Base-by-base conservation (phyloP, 1,140 invertebrate genomes). In the Lysiphlebus fabarum region DNA sequence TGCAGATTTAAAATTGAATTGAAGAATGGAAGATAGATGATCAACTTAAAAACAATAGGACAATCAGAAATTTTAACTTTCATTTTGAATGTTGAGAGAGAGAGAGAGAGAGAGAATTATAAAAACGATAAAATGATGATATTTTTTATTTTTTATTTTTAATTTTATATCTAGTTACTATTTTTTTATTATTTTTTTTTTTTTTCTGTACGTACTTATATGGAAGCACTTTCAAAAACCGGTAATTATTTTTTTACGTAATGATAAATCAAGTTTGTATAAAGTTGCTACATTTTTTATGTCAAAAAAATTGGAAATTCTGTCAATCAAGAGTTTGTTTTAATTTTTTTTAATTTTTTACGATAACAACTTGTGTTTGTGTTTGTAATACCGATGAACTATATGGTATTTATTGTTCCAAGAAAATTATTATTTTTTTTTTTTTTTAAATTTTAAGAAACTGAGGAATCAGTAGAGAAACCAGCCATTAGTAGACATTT, bases 401-500 rank as follows among this genome's bases (percentile, higher is more conserved):
- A 11, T 41, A 8, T 49, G 11, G 14, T 53, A 4, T 53, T 14
- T 36, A 12, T n/a, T 38, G 34, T 14, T 11, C 5, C 37, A 14
- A 11, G 50, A 50, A 50, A 37, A 50, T 6, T 11, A 50, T 17
- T 11, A 34, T 17, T 2, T 12, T 45, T n/a, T 45, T 45, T 45
- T 8, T 49, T 43, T 41, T 43, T 26, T 40, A 42, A 9, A 6
- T n/a, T 34, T 45, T 14, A 26, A 3, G 33, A n/a, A 34, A 42
- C 41, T 33, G 42, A 33, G 44, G 48, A 17, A 55, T 4, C 17
- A 26, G 17, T 58, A 14, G 38, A 45, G 41, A 59, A 67, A n/a
- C n/a, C 65, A 69, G 66, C 75, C 74, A 78, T 79, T 78, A 79
- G 74, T 74, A 73, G 68, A 71, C 74, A 77, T 77, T 77, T 78